A percentile compares a stretch with the other conserved stretches of the same genome.
These are phyloP conservation scores for zebrafish (Danio rerio) DNA, from an alignment of 2,113 vertebrate species.

Conservation along the genomic window DNA sequence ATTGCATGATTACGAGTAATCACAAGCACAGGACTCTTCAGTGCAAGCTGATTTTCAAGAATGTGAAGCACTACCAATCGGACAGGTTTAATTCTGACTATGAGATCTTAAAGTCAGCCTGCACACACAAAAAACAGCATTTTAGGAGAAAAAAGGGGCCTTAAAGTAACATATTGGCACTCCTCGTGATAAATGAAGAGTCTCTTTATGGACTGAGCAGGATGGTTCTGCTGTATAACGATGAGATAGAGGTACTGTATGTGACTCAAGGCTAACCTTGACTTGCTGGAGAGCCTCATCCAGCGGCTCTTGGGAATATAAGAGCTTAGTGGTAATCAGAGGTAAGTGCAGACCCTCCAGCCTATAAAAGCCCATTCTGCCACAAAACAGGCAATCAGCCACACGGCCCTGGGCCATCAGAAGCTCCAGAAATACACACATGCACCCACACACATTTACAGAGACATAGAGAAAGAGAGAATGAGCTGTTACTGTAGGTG, in stretches of 20 bases:
- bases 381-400: slow-evolving; percentile 55
- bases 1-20: slow-evolving; percentile 16
- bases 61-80: neutral
- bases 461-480: neutral
- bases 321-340: slow-evolving; percentile 58
- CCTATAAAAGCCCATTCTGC: slow-evolving; percentile 46
- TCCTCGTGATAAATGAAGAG: slow-evolving; percentile 34
- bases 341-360: slow-evolving; percentile 47
- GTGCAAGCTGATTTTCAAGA: neutral
- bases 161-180: slow-evolving; percentile 15
- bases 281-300: slow-evolving; percentile 48
- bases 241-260: slow-evolving; percentile 1
- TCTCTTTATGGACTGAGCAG: slow-evolving; percentile 24
- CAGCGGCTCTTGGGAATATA: slow-evolving; percentile 38
- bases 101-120: neutral
- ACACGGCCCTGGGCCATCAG: slow-evolving; percentile 28
- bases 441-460: slow-evolving; percentile 11
- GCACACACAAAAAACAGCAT: neutral
- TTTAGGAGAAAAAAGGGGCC: neutral
- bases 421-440: slow-evolving; percentile 52
- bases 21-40: neutral
- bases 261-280: slow-evolving; percentile 56
- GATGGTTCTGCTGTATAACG: neutral
- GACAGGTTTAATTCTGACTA: neutral
- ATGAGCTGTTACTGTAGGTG: neutral